Conservation (phyloP, 2,888 invertebrate species). For the Pseudococcus viburni region DNA sequence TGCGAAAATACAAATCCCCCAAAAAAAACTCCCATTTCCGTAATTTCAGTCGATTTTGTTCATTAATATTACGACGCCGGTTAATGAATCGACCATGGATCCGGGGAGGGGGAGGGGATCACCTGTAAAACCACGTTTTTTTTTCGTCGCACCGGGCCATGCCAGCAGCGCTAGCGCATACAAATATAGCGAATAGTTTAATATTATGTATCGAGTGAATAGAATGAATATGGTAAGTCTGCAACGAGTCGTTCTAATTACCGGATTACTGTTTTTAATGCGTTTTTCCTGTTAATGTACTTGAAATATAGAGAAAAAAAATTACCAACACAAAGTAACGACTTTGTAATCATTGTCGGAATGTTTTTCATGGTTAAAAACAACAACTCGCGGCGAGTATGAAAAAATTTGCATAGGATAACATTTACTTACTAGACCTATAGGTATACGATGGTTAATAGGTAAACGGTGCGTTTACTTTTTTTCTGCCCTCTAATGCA, state of each 20-base stretch:
- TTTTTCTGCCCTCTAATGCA: background rate
- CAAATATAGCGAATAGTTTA: too few species aligned
- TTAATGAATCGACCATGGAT: background rate
- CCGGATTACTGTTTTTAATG: conserved; percentile 52
- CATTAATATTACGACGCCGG: background rate
- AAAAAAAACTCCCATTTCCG: background rate
- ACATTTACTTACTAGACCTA: background rate
- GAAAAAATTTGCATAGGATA: conserved; percentile 31
- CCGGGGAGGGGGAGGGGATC: background rate
- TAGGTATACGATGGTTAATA: background rate
- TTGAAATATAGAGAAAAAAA: conserved; percentile 19
- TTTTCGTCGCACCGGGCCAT: background rate
- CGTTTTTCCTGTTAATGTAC: conserved; percentile 50
- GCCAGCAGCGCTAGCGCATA: background rate
- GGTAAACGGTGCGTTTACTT: background rate
- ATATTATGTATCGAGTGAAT: background rate
- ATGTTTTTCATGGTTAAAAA: conserved; percentile 44
- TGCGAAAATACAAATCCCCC: background rate
- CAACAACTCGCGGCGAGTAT: background rate
- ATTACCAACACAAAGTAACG: conserved; percentile 14
- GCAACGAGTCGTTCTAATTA: conserved; percentile 44
- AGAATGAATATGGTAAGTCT: background rate
- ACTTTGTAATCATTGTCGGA: conserved; percentile 42
- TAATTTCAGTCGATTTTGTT: background rate
- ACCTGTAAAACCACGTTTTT: background rate